Evolutionary conservation across 2,888 invertebrate species (phyloP).

Genomic region (Frankliniella fusca): DNA sequence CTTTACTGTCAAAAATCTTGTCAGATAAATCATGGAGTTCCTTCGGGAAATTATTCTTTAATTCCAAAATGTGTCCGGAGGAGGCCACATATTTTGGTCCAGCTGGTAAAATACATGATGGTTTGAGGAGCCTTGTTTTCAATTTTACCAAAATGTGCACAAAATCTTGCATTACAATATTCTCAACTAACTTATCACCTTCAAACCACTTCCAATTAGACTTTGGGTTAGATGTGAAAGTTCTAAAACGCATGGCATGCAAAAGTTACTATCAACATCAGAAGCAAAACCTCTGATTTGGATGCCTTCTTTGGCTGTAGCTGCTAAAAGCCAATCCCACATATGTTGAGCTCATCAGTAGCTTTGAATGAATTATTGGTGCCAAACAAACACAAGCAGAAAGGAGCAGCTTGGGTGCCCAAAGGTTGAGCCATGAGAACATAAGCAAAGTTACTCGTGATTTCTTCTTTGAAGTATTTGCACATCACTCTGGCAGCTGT

Average conservation of each 20-base stretch:
- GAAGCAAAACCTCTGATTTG: neutral
- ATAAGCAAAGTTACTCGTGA: constrained; percentile 36
- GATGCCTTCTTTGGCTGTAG: neutral
- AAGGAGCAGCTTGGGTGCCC: constrained; percentile 34
- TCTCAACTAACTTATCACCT: neutral
- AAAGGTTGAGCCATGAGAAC: constrained; percentile 37
- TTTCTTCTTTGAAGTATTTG: constrained; percentile 32
- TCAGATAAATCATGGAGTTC: constrained; percentile 39
- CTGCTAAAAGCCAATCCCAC: neutral
- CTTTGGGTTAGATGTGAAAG: neutral
- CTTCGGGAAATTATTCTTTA: constrained; percentile 31
- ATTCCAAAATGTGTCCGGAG: neutral
- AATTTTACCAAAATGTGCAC: neutral
- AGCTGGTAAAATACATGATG: neutral
- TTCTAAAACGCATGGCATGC: neutral
- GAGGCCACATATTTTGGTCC: neutral
- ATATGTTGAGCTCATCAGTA: neutral
- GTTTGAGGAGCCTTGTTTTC: neutral
- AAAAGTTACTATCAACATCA: neutral
- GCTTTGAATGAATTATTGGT: neutral
- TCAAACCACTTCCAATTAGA: neutral
- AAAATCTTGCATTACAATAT: neutral
- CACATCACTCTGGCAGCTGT: constrained; percentile 33
- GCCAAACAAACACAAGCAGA: constrained; percentile 37
- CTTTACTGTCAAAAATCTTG: constrained; percentile 35